Evolutionary conservation across 2,113 vertebrate genomes (phyloP).

Genomic region (Glaucidium brasilianum): DNA sequence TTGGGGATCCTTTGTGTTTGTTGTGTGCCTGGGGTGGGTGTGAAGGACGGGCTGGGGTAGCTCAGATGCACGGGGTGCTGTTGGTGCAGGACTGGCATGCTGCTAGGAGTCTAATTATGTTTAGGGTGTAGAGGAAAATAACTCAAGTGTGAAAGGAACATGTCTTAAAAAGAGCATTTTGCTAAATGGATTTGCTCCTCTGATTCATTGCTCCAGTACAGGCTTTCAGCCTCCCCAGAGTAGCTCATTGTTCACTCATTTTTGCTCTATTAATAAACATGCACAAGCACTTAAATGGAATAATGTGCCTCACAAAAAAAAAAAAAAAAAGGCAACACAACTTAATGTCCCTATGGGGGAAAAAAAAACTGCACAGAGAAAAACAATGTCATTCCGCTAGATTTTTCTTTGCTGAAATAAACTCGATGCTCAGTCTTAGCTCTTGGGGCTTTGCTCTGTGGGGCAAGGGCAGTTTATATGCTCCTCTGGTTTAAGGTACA

Average conservation of each 20-base stretch:
- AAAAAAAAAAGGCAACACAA: neutral
- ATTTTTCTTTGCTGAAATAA: neutral
- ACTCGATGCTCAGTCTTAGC: neutral
- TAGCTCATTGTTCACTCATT: constrained; percentile 26
- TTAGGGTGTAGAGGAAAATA: neutral
- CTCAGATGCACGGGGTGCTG: rapidly evolving
- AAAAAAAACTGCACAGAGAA: neutral
- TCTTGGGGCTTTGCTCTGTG: neutral
- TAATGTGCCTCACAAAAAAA: neutral
- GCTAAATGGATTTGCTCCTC: constrained; percentile 15
- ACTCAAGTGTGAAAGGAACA: neutral
- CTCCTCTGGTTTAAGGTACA: neutral
- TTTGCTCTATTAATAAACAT: constrained; percentile 60
- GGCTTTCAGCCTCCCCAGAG: constrained; percentile 29
- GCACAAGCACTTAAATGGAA: constrained; percentile 12
- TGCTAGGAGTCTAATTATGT: neutral
- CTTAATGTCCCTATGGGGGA: neutral
- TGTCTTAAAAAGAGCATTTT: constrained; percentile 17
- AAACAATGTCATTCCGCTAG: neutral
- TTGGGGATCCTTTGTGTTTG: neutral
- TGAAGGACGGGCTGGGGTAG: neutral
- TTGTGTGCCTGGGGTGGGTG: neutral
- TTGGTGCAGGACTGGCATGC: neutral
- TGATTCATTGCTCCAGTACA: constrained; percentile 35
- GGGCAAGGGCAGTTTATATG: neutral